These are phyloP conservation scores for Pachydiplax longipennis DNA, from an alignment of 2,888 invertebrate species.

Conservation along the genomic window DNA sequence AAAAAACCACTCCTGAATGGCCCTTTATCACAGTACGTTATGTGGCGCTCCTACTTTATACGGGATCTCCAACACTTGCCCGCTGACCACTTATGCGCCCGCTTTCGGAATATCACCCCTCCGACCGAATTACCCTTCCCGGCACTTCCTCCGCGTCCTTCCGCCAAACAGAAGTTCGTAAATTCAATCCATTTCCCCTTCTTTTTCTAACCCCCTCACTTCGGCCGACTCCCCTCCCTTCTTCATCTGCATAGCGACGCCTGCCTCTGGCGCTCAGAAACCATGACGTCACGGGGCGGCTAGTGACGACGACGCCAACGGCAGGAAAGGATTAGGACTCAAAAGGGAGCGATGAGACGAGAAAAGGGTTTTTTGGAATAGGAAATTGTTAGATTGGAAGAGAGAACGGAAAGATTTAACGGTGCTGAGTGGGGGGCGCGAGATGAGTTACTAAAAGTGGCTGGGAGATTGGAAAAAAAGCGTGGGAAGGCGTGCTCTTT, in stretches of 20 bases:
- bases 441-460: background rate
- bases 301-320: slow-evolving; percentile 14
- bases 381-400: background rate
- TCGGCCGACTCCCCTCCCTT: background rate
- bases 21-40: background rate
- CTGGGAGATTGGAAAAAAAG: background rate
- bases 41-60: background rate
- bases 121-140: background rate
- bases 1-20: background rate
- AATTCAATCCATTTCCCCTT: background rate
- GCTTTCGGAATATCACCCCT: background rate
- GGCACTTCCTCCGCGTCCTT: background rate
- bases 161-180: background rate
- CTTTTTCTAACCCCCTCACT: background rate
- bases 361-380: background rate
- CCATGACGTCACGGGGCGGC: slow-evolving; percentile 28
- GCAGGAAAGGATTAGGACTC: background rate
- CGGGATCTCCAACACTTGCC: background rate
- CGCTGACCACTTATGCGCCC: background rate
- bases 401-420: background rate
- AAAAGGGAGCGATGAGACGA: background rate
- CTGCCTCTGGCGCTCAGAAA: slow-evolving; percentile 19
- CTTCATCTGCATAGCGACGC: background rate
- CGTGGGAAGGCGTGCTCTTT: background rate
- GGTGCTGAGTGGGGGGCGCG: background rate